Evolutionary conservation across 2,797 vertebrate genomes (phyloP).

Genomic region (Microtus obscurus): DNA sequence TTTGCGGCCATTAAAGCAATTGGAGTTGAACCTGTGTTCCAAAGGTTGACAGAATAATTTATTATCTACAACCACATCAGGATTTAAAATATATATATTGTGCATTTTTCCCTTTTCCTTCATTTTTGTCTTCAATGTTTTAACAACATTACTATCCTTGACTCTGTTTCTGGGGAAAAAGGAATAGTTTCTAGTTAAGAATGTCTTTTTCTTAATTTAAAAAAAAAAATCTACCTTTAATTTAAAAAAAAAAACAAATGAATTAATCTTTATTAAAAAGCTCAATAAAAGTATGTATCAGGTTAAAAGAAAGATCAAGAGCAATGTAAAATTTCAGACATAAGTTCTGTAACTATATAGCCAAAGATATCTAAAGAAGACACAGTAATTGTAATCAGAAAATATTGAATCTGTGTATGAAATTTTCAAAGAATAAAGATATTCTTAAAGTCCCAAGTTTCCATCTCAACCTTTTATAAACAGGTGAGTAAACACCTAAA

Average conservation of each 20-base stretch:
- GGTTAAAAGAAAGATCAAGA: slow-evolving; percentile 53
- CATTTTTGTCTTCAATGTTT: slow-evolving; percentile 2
- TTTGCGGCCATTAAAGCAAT: slow-evolving; percentile 70
- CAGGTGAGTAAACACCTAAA: slow-evolving; percentile 24
- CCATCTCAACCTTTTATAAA: background rate
- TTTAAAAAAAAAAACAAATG: slow-evolving; percentile 81
- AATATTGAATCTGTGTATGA: background rate
- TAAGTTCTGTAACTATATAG: background rate
- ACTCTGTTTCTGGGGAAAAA: slow-evolving; percentile 56
- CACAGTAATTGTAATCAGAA: background rate
- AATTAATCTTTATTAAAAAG: slow-evolving; percentile 77
- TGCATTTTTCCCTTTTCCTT: background rate
- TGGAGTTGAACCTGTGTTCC: slow-evolving; percentile 70
- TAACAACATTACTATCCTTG: slow-evolving; percentile 48
- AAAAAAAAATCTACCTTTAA: slow-evolving; percentile 78
- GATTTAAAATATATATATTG: slow-evolving; percentile 62
- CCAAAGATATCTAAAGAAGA: background rate
- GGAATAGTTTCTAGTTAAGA: slow-evolving; percentile 75
- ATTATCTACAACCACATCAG: slow-evolving; percentile 19
- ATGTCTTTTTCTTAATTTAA: slow-evolving; percentile 79
- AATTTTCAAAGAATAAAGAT: background rate
- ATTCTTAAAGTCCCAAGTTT: background rate
- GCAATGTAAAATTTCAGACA: background rate
- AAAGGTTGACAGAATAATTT: slow-evolving; percentile 72
- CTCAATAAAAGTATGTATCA: slow-evolving; percentile 72